Base-by-base conservation (phyloP, 1,140 invertebrate genomes). In the Euwallacea similis region DNA sequence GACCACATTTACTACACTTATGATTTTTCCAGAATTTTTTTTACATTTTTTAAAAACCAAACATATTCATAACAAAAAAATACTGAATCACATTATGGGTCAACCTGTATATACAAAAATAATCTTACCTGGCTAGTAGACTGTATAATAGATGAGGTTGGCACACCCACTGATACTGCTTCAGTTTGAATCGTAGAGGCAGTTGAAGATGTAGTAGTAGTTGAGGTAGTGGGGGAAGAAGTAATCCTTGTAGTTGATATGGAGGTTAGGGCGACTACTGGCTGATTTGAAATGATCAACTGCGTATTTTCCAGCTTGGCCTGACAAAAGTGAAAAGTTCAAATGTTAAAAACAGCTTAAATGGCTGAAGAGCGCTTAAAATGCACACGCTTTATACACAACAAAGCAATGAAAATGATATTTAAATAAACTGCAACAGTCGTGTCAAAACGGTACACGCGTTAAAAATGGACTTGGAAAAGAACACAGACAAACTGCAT, bases 191-290 rank as follows among this genome's bases (percentile, higher is more conserved):
- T 33, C 4, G 50, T 56, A 44, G 54, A 9, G 61, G 66, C n/a
- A 8, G 66, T 16, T 46, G 60, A 16, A 16, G 47, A 56, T 8
- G 62, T 44, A 62, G 72, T 41, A 53, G 70, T 72, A 11, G 70
- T 74, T 59, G 44, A 33, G 21, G 21, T 33, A 33, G 21, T 55
- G 42, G 61, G 44, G 2, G 71, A 59, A n/a, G 70, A 71, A 67
- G 41, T 73, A 13, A 66, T 46, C 73, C 76, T 77, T 6, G 76
- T 59, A 13, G 76, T 76, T 66, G 77, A 74, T 72, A 77, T 77
- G 58, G 77, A 78, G 47, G 77, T 78, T 73, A 78, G 73, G 65
- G 77, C 77, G 62, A 78, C 77, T 7, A 77, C 75, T 46, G 77
- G 76, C 58, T 78, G 77, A 67, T 77, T 78, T 15, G 75, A 74